Conservation (phyloP, 1,140 invertebrate species). For the Meloidogyne floridensis region DNA sequence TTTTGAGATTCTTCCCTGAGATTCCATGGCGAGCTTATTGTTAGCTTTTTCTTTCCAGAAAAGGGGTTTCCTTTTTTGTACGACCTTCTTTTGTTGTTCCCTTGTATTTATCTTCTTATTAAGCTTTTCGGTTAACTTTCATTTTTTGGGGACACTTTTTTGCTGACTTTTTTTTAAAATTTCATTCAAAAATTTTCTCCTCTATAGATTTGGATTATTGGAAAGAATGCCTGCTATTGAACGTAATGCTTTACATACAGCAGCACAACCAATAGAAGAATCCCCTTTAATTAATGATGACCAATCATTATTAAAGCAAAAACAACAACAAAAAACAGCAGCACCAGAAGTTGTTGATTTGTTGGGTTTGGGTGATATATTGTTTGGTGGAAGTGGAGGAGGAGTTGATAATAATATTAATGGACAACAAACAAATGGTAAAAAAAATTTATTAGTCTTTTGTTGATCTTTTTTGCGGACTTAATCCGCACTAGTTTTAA, state of each 20-base stretch:
- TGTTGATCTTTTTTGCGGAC: too few relatives aligned
- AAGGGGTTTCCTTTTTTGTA: too few relatives aligned
- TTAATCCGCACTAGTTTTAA: too few relatives aligned
- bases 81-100: too few relatives aligned
- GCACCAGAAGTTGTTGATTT: constrained; percentile 24
- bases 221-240: constrained; percentile 86
- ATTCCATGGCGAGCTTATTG: too few relatives aligned
- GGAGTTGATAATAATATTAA: neutral
- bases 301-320: neutral
- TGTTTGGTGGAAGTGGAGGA: constrained; percentile 6
- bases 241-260: constrained; percentile 65
- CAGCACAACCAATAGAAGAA: constrained; percentile 60
- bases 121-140: too few relatives aligned
- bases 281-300: constrained; percentile 40
- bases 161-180: neutral
- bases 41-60: too few relatives aligned
- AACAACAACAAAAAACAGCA: neutral
- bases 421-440: constrained; percentile 1
- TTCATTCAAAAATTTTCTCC: constrained; percentile 11
- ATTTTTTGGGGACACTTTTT: too few relatives aligned
- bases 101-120: too few relatives aligned
- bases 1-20: too few relatives aligned
- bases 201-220: constrained; percentile 73
- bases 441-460: too few relatives aligned
- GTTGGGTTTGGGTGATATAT: constrained; percentile 32